Conservation (phyloP, 2,797 vertebrate genomes). For the Enteromius anoplus region DNA sequence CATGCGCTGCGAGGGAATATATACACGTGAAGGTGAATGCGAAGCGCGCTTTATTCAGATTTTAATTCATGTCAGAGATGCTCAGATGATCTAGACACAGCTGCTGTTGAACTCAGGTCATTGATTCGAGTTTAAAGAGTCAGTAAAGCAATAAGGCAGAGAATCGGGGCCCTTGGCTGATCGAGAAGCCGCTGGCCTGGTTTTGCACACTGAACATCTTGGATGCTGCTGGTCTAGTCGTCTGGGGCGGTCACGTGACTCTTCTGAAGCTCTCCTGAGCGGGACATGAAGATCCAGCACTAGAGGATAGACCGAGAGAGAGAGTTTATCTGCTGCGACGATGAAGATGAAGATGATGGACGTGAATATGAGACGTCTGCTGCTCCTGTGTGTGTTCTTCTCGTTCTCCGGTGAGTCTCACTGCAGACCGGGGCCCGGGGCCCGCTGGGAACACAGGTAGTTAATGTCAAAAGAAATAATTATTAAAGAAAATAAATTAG, state of each 20-base stretch:
- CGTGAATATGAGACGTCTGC: constrained; percentile 29
- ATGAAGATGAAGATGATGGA: not conserved
- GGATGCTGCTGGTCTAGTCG: not conserved
- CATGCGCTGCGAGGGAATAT: too few species aligned
- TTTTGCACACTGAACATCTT: not conserved
- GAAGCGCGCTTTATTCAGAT: not conserved
- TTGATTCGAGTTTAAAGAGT: not conserved
- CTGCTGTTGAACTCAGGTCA: not conserved
- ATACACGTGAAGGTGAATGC: not conserved
- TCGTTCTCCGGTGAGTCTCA: constrained; percentile 58
- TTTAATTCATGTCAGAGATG: not conserved
- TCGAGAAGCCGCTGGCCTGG: not conserved
- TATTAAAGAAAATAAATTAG: not conserved
- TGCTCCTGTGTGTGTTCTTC: constrained; percentile 55
- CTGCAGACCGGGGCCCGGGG: not conserved
- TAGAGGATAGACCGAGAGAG: not conserved
- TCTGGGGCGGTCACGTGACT: not conserved
- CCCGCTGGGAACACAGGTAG: not conserved
- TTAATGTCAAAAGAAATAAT: too few species aligned
- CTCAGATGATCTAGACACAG: not conserved
- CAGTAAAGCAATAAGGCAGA: not conserved
- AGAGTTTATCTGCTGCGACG: not conserved
- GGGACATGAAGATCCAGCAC: not conserved
- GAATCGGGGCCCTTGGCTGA: not conserved
- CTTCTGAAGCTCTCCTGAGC: not conserved